A percentile compares a stretch with the other conserved stretches of the same genome.
Evolutionary conservation across 1,140 invertebrate genomes (phyloP).

Genomic region (Brachionus rotundiformis): DNA sequence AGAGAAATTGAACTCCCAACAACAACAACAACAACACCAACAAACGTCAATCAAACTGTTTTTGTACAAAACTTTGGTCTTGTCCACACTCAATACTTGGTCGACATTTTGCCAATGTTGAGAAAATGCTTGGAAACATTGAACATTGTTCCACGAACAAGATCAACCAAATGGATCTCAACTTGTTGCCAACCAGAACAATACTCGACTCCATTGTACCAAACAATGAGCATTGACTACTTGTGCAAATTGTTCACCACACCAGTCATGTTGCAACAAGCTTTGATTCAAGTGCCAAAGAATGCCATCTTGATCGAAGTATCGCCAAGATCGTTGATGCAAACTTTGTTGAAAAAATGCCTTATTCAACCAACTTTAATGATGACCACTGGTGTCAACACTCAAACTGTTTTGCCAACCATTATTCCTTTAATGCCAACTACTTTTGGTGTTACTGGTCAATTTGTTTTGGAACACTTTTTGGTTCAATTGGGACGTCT

Average conservation of each 20-base stretch:
- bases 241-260: slow-evolving; percentile 88
- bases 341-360: slow-evolving; percentile 80
- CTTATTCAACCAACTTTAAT: not conserved
- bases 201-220: slow-evolving; percentile 76
- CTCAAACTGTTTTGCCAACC: not conserved
- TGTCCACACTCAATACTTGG: slow-evolving; percentile 74
- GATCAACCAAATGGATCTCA: slow-evolving; percentile 82
- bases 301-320: slow-evolving; percentile 87
- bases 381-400: not conserved
- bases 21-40: not conserved
- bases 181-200: slow-evolving; percentile 82
- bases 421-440: slow-evolving; percentile 28
- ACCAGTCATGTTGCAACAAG: slow-evolving; percentile 84
- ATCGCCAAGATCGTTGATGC: slow-evolving; percentile 84
- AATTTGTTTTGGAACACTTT: slow-evolving; percentile 30
- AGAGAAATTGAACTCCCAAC: slow-evolving; percentile 5
- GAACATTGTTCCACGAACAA: slow-evolving; percentile 66
- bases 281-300: slow-evolving; percentile 75
- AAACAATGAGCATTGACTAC: slow-evolving; percentile 83
- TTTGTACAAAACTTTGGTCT: slow-evolving; percentile 85
- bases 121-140: slow-evolving; percentile 27
- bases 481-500: slow-evolving; percentile 18
- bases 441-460: not conserved
- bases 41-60: slow-evolving; percentile 64
- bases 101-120: not conserved